Evolutionary conservation across 2,113 vertebrate genomes (phyloP), one percentile per base, ranked within the genome.

Genomic region (Actinemys pallida): DNA sequence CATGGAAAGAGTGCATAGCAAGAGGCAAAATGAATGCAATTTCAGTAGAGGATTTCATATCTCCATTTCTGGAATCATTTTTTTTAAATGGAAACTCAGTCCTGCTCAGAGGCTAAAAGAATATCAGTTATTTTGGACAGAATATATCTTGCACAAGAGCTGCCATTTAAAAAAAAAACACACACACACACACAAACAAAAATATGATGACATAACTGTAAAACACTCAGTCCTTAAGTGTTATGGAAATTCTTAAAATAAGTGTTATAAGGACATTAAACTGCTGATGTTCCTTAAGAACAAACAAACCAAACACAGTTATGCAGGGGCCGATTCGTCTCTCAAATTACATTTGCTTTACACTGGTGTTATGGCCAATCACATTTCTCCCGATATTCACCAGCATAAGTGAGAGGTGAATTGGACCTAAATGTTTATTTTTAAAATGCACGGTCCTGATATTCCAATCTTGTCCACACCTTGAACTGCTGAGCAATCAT

Each of bases 401-500:
- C 42, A 9, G 10, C 45, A 45, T 16, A 49, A 49, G 78, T 47
- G 2, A 12, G 62, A 3, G 47, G 35, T 39, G 88, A 91, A 53
- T 9, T 17, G 75, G 62, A 84, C 59, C 39, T 84, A 10, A 53
- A 65, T 78, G n/a, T 83, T 82, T 45, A 83, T 25, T 94, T 92
- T 94, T 20, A 72, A 91, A 59, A 31, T 10, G 12, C 82, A 69
- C 17, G 65, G 35, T 83, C 11, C 80, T 62, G 35, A 45, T 1
- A 1, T 27, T 53, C 57, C 78, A 35, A 45, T 65, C 59, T 14
- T 13, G 2, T 53, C 75, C 50, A 81, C 62, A 5, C 57, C 0
- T 7, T 3, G 65, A 90, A 87, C 19, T 92, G 96, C 95, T 93
- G 93, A 97, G 91, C 96, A 86, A 95, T 96, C 92, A 65, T 39